Evolutionary conservation across 1,140 invertebrate species (phyloP), one percentile per base, ranked within the genome.

Genomic region (Venustaconcha ellipsiformis): DNA sequence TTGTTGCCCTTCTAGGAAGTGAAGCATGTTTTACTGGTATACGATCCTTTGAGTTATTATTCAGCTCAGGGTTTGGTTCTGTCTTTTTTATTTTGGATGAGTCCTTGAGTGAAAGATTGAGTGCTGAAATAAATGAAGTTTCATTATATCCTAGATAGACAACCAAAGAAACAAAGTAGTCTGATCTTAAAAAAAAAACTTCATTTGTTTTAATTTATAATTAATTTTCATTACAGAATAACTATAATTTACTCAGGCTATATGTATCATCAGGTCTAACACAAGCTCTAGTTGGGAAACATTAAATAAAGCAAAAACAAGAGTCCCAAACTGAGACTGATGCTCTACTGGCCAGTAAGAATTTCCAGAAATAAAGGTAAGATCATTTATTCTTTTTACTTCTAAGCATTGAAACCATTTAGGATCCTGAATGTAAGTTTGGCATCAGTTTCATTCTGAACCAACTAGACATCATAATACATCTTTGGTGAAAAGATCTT

Each of bases 21-120:
- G 78, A 70, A 64, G 80, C 73, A 69, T 86, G 84, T 64, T 75
- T 69, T 30, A 86, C 80, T 72, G 84, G 79, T 74, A 84, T 75
- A 76, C 80, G 68, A 62, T 77, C 79, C 30, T n/a, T 23, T 57
- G 17, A 37, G 48, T 48, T 17, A n/a, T 37, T 58, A 11, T 17
- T 76, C 67, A 14, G 67, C 37, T 71, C 75, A 59, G 64, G 30
- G 56, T 18, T 72, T 64, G 12, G 3, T 69, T 71, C 37, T 64
- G 59, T 78, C 69, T 70, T 62, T 23, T 23, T 55, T 15, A 30
- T 64, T 14, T 57, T 62, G 30, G 70, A 64, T 15, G 83, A 74
- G 13, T 72, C 74, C 59, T 83, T 80, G 70, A 85, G 20, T 18
- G 83, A 85, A 37, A 85, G 71, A 77, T 85, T 83, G 64, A 86